A percentile compares a stretch with the other conserved stretches of the same genome.
phyloP scores from a whole-genome alignment of 2,797 vertebrate genomes.

The Gallinago stenura region DNA sequence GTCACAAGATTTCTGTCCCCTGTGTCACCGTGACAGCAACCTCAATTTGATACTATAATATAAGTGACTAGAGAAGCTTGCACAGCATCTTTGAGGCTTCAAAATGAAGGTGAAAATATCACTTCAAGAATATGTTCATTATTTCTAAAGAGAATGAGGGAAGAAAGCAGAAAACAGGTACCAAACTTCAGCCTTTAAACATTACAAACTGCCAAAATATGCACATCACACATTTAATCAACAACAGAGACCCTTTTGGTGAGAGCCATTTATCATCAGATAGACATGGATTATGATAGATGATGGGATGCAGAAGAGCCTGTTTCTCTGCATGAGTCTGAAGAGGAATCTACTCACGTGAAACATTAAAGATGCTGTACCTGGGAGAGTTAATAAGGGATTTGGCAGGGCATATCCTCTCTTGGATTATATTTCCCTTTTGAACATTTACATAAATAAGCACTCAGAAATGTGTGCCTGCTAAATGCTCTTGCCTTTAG shows the following conservation, averaged over 20 bases:
- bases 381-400: neutral
- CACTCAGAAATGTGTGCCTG: neutral
- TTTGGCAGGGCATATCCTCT: neutral
- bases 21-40: constrained; percentile 17
- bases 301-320: neutral
- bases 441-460: neutral
- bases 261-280: constrained; percentile 43
- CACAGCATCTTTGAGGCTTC: neutral
- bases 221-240: constrained; percentile 61
- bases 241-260: constrained; percentile 26
- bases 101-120: neutral
- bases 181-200: neutral
- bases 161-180: neutral
- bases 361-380: neutral
- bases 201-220: constrained; percentile 41
- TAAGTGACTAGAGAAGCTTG: constrained; percentile 5
- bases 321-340: neutral
- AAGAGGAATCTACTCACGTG: neutral
- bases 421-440: neutral
- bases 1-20: neutral
- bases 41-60: constrained; percentile 30
- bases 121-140: neutral
- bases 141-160: neutral
- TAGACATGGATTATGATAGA: constrained; percentile 29
- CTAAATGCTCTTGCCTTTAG: neutral